Evolutionary conservation across 30 jellyfish, hydroid and myxozoan species (phyloP).

Genomic region (Aurelia sp.): DNA sequence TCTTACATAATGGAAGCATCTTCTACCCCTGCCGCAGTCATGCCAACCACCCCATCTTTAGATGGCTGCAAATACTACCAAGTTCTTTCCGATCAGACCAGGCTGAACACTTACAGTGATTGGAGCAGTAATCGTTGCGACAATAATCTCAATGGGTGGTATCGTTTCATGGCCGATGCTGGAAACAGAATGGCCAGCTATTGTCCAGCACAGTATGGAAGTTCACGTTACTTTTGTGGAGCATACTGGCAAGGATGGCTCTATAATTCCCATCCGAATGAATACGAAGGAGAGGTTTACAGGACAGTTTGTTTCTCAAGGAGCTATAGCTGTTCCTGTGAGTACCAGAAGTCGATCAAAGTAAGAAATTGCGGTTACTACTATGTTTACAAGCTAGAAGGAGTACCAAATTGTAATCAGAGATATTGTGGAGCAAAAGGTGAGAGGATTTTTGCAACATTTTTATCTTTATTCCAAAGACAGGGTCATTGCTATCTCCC

Average conservation of each 20-base stretch:
- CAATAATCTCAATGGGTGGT: conserved; percentile 46
- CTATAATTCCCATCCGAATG: not conserved
- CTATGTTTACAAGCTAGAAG: conserved; percentile 29
- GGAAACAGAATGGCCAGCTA: conserved; percentile 35
- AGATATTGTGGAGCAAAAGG: conserved; percentile 59
- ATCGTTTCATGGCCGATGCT: conserved; percentile 57
- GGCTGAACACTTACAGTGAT: not conserved
- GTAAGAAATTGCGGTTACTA: conserved; percentile 39
- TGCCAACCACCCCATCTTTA: conserved; percentile 6
- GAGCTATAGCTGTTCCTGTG: conserved; percentile 4
- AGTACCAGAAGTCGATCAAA: conserved; percentile 4
- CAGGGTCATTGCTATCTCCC: too few species aligned
- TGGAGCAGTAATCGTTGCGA: conserved; percentile 10
- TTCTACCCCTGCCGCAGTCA: not conserved
- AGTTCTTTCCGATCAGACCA: conserved; percentile 17
- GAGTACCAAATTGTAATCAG: conserved; percentile 18
- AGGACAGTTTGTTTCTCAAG: conserved; percentile 50
- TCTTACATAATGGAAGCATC: too few species aligned
- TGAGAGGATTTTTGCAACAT: not conserved
- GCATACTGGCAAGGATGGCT: conserved; percentile 47
- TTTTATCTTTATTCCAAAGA: too few species aligned
- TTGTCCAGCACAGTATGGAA: not conserved
- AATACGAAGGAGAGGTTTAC: conserved; percentile 26
- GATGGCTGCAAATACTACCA: conserved; percentile 38
- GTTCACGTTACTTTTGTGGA: conserved; percentile 5